Evolutionary conservation across 2,797 vertebrate species (phyloP).

Genomic region (Gymnocypris eckloni): DNA sequence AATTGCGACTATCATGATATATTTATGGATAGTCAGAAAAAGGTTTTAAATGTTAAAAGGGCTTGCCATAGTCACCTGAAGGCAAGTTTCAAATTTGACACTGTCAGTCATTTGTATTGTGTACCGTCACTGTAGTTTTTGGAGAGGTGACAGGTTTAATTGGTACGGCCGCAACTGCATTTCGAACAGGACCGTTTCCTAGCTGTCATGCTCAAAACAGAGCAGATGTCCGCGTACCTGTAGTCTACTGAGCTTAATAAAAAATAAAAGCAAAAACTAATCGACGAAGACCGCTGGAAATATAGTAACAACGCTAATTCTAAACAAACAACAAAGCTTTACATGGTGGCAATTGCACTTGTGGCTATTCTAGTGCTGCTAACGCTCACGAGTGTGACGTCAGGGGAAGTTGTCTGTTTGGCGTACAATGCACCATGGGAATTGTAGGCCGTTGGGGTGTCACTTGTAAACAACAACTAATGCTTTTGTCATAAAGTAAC

Average conservation of each 20-base stretch:
- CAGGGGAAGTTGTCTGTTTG: not conserved
- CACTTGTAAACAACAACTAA: slow-evolving; percentile 12
- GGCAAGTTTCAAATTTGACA: slow-evolving; percentile 9
- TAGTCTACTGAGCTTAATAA: not conserved
- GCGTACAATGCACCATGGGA: slow-evolving; percentile 68
- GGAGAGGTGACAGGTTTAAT: not conserved
- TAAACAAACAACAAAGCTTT: not conserved
- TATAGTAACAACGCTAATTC: not conserved
- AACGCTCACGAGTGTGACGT: not conserved
- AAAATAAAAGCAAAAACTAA: not conserved
- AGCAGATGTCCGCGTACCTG: not conserved
- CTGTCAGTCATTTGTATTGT: not conserved
- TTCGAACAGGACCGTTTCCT: not conserved
- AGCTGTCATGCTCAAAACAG: not conserved
- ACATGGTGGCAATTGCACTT: not conserved
- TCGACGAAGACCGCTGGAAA: not conserved
- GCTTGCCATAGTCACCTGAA: not conserved
- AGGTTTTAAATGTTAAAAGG: no score
- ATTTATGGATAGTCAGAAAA: no score
- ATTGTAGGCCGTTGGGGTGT: slow-evolving; percentile 62
- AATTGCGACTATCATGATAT: no score
- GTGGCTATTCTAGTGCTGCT: not conserved
- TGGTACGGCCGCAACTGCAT: not conserved
- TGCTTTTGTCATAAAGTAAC: not conserved
- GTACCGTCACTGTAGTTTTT: not conserved